Percentiles rank a stretch among this genome's conserved stretches.
phyloP scores from a whole-genome alignment of 2,888 invertebrate genomes.

The Andrena fulva region DNA sequence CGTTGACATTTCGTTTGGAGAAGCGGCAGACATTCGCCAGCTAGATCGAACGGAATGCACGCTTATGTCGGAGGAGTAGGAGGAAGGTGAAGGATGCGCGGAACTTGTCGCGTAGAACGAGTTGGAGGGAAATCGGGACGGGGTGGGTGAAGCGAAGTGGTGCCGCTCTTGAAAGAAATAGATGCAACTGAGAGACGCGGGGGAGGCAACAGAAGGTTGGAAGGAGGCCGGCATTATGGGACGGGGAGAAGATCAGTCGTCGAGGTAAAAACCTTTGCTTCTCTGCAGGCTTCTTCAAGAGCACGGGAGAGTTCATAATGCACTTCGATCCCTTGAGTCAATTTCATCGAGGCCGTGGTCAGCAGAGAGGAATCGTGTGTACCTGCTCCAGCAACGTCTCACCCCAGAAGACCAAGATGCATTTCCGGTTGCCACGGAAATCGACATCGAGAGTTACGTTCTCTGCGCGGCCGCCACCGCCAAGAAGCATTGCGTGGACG shows the following conservation, averaged over 20 bases:
- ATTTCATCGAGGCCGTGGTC: conserved; percentile 74
- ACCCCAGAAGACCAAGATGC: conserved; percentile 72
- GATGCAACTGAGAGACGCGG: conserved; percentile 9
- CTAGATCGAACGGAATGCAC: neutral
- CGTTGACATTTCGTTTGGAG: neutral
- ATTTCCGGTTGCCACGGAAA: conserved; percentile 74
- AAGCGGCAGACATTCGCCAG: neutral
- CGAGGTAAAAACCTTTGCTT: conserved; percentile 61
- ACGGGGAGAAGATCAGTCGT: conserved; percentile 26
- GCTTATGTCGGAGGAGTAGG: neutral
- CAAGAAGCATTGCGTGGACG: conserved; percentile 76
- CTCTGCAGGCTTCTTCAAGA: conserved; percentile 73
- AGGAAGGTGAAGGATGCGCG: neutral
- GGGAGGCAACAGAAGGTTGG: neutral
- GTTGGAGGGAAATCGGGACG: neutral
- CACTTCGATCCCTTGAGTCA: conserved; percentile 75
- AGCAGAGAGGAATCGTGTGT: conserved; percentile 74
- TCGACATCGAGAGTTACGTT: conserved; percentile 79
- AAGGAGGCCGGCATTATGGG: neutral
- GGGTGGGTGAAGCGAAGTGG: neutral
- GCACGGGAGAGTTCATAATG: conserved; percentile 73
- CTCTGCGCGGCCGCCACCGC: conserved; percentile 77
- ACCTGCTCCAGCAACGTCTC: conserved; percentile 70
- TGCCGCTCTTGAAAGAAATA: neutral
- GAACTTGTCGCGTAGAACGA: neutral